phyloP scores from a whole-genome alignment of 2,888 invertebrate species.

The Eretmocerus hayati region DNA sequence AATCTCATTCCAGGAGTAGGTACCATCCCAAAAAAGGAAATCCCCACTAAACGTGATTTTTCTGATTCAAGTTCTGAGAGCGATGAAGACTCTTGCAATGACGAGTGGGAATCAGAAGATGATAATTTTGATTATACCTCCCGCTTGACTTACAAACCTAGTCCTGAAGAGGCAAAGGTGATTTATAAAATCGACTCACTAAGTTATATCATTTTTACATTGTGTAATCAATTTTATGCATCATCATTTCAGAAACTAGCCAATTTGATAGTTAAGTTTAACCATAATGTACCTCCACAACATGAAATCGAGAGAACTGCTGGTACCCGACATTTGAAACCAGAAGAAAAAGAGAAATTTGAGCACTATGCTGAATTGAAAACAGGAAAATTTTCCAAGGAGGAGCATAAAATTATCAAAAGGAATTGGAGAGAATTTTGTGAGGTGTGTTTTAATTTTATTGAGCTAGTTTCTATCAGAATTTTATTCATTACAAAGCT shows the following conservation, averaged over 20 bases:
- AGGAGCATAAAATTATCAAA: slow-evolving; percentile 32
- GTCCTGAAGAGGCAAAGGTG: slow-evolving; percentile 11
- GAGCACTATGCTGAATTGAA: slow-evolving; percentile 26
- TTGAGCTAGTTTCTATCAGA: slow-evolving; percentile 5
- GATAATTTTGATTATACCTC: not conserved
- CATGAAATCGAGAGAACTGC: slow-evolving; percentile 31
- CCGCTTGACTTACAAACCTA: slow-evolving; percentile 2
- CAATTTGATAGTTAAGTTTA: slow-evolving; percentile 25
- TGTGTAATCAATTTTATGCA: too few relatives aligned
- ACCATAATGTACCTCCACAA: slow-evolving; percentile 32
- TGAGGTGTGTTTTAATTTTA: slow-evolving; percentile 26
- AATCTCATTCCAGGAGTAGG: too few relatives aligned
- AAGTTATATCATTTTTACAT: not conserved
- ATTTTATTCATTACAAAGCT: not conserved
- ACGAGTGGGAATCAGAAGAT: not conserved
- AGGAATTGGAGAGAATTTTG: slow-evolving; percentile 40
- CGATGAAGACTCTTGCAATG: not conserved
- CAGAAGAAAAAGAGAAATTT: slow-evolving; percentile 25
- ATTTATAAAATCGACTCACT: not conserved
- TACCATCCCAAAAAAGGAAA: too few relatives aligned
- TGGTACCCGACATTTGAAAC: slow-evolving; percentile 25
- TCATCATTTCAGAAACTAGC: slow-evolving; percentile 28
- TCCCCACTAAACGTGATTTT: not conserved
- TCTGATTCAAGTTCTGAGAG: not conserved
- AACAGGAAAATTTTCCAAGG: slow-evolving; percentile 25